A percentile compares a stretch with the other conserved stretches of the same genome.
Evolutionary conservation across 37 sponge, comb jelly and placozoan species (phyloP).

Genomic region (Axinella damicornis): DNA sequence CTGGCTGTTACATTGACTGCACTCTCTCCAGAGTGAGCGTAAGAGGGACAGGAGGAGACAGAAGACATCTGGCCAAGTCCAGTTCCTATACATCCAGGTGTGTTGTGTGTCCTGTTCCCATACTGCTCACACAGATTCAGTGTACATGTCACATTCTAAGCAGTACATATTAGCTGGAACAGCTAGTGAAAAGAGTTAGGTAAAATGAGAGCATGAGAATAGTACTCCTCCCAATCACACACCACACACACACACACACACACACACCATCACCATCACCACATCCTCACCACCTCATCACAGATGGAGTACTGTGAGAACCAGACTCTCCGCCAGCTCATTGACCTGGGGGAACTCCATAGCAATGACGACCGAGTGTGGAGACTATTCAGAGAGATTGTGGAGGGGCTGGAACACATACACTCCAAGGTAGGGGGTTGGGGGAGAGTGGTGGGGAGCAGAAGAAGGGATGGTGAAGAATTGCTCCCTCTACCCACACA

Average conservation of each 20-base stretch:
- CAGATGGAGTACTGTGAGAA: conserved; percentile 99
- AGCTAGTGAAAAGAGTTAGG: too few relatives aligned
- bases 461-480: too few relatives aligned
- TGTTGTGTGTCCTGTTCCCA: too few relatives aligned
- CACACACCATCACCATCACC: not conserved
- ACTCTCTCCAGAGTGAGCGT: not conserved
- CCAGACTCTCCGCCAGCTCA: conserved; percentile 86
- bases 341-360: conserved; percentile 74
- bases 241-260: not conserved
- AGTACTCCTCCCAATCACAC: too few relatives aligned
- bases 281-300: not conserved
- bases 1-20: too few relatives aligned
- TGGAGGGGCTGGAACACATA: conserved; percentile 94
- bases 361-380: conserved; percentile 62
- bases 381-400: conserved; percentile 91
- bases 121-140: too few relatives aligned
- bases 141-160: too few relatives aligned
- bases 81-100: conserved; percentile 70
- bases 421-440: conserved; percentile 75
- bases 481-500: too few relatives aligned
- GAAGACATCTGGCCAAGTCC: conserved; percentile 24
- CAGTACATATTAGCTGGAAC: too few relatives aligned
- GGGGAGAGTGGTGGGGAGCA: too few relatives aligned
- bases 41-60: conserved; percentile 30
- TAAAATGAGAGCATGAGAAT: too few relatives aligned